phyloP scores from a whole-genome alignment of 1,140 invertebrate genomes.

The Leptinotarsa texana region DNA sequence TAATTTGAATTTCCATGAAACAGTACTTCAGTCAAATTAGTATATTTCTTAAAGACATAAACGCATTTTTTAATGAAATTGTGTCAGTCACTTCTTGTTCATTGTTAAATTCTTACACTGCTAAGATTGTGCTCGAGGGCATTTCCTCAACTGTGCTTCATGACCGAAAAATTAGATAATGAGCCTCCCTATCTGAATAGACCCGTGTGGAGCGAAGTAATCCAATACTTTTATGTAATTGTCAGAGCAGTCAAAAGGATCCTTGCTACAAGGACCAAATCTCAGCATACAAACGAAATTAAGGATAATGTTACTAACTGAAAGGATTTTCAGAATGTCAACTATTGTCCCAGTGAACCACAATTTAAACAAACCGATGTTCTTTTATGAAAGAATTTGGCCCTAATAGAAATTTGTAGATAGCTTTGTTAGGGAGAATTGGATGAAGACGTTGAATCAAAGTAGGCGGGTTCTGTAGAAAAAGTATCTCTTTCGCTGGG shows the following conservation, averaged over 20 bases:
- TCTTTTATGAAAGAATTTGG: slow-evolving; percentile 6
- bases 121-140: background rate
- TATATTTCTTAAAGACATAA: too few relatives aligned
- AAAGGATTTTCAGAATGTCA: slow-evolving; percentile 15
- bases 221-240: slow-evolving; percentile 20
- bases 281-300: slow-evolving; percentile 1
- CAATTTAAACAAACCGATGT: slow-evolving; percentile 18
- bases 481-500: background rate
- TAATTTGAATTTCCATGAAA: too few relatives aligned
- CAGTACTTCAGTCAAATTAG: too few relatives aligned
- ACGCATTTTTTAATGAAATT: too few relatives aligned
- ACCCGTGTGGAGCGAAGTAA: slow-evolving; percentile 13
- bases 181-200: background rate
- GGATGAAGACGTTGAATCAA: background rate
- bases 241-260: slow-evolving; percentile 5
- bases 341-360: slow-evolving; percentile 4
- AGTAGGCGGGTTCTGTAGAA: background rate
- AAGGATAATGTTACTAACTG: slow-evolving; percentile 18
- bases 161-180: slow-evolving; percentile 11
- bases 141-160: slow-evolving; percentile 14
- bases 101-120: background rate
- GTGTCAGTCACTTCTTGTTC: background rate
- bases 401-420: slow-evolving; percentile 14
- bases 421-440: slow-evolving; percentile 11
- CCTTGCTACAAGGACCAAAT: background rate